A percentile compares a stretch with the other conserved stretches of the same genome.
phyloP scores from a whole-genome alignment of 2,888 invertebrate genomes.

The Pollenia amentaria region DNA sequence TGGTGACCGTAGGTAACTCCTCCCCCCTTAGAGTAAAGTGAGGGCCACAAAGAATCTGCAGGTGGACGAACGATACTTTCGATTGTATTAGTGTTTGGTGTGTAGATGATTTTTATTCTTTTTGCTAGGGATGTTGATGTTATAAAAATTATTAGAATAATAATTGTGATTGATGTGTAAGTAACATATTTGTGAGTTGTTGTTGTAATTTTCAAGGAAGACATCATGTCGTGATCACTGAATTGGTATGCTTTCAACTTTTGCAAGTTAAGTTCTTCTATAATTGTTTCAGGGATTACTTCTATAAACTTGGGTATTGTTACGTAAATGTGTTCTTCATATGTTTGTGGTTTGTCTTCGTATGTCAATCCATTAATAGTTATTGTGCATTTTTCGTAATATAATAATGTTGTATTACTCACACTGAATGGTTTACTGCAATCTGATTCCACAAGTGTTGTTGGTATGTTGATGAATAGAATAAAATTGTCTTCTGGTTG shows the following conservation, averaged over 20 bases:
- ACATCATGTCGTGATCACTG: conserved; percentile 39
- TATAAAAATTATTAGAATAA: conserved; percentile 39
- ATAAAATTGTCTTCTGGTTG: conserved; percentile 53
- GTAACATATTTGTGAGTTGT: conserved; percentile 46
- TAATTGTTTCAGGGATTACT: conserved; percentile 43
- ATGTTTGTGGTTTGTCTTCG: conserved; percentile 36
- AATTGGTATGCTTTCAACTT: conserved; percentile 41
- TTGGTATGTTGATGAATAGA: conserved; percentile 45
- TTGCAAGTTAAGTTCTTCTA: too few relatives aligned
- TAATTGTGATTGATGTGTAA: conserved; percentile 33
- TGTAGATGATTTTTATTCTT: too few relatives aligned
- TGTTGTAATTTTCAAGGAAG: conserved; percentile 32
- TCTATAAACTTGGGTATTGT: conserved; percentile 33
- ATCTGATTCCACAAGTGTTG: conserved; percentile 41
- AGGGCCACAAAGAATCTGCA: too few relatives aligned
- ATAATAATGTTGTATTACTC: too few relatives aligned
- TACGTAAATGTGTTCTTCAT: conserved; percentile 31
- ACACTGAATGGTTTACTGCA: conserved; percentile 33
- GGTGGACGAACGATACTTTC: too few relatives aligned
- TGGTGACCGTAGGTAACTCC: too few relatives aligned
- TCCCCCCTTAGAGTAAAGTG: too few relatives aligned
- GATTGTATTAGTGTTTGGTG: too few relatives aligned
- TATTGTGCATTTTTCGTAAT: too few relatives aligned
- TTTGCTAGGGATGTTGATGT: conserved; percentile 35
- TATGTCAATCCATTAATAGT: too few relatives aligned